Evolutionary conservation across 2,888 invertebrate genomes (phyloP).

Genomic region (Alsophila aescularia): DNA sequence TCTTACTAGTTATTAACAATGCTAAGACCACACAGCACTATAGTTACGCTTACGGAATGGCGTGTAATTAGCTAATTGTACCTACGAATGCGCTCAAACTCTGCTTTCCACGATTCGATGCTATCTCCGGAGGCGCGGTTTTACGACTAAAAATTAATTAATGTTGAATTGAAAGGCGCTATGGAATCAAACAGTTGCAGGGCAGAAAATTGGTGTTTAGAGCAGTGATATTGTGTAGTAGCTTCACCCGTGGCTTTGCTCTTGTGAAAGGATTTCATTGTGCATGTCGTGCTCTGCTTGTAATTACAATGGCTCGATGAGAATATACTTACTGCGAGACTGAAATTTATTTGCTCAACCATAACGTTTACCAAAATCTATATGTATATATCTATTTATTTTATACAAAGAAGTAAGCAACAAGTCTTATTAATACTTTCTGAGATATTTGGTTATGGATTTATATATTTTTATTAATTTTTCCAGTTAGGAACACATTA

Average conservation of each 20-base stretch:
- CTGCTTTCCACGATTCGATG: constrained; percentile 40
- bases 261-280: background rate
- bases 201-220: constrained; percentile 74
- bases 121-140: constrained; percentile 42
- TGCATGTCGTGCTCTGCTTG: background rate
- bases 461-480: too few species aligned
- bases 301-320: background rate
- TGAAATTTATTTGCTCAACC: too few species aligned
- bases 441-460: too few species aligned
- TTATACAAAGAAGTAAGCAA: too few species aligned
- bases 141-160: constrained; percentile 66
- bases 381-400: too few species aligned
- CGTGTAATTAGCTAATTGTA: constrained; percentile 52
- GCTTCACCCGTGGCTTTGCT: background rate
- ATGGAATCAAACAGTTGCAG: constrained; percentile 67
- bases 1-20: constrained; percentile 37
- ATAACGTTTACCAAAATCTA: too few species aligned
- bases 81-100: constrained; percentile 28
- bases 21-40: constrained; percentile 41
- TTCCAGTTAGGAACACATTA: too few species aligned
- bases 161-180: constrained; percentile 56
- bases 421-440: too few species aligned
- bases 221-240: constrained; percentile 14
- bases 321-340: too few species aligned
- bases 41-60: constrained; percentile 44